Evolutionary conservation across 2,888 invertebrate genomes (phyloP), one percentile per base, ranked within the genome.

Genomic region (Brachylomia viminalis): DNA sequence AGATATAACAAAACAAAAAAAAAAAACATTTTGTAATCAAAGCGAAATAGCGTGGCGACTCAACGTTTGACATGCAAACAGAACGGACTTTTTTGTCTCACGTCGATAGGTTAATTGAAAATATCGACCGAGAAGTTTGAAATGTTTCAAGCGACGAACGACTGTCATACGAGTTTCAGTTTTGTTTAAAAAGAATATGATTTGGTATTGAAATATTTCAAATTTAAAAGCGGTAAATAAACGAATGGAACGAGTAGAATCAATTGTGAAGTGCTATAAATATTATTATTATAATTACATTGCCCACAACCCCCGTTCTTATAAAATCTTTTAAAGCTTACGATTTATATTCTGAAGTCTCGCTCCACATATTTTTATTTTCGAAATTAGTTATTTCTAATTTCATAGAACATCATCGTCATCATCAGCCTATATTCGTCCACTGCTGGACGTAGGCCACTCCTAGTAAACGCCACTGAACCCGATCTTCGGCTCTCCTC

Each of bases 111-210:
- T 30, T 42, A 59, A 59, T 74, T 73, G 15, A 59, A 74, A 59
- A 74, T 59, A 49, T 72, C 72, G 17, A 59, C 23, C 20, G 47
- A 58, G 47, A 47, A 33, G 6, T 45, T 72, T 38, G 23, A 7
- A 47, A 72, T 27, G 6, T 47, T 27, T 49, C 47, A 66, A 10
- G 20, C 45, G 20, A 30, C 11, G 6, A 13, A 69, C 23, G 33
- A 70, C 54, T 38, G 47, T 20, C 20, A n/a, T 20, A 7, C 15
- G n/a, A 38, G n/a, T 15, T 65, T 38, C 20, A 33, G 30, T 58
- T 42, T 30, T 30, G 27, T 20, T 42, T 23, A 1, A 42, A 20
- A 27, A 56, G 8, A 8, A 17, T n/a, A n/a, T 27, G 58, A 27
- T 27, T 27, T 27, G 1, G 30, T 20, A 56, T 27, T 56, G 6